Conservation (phyloP, 2,113 vertebrate species). For the Tylochromis polylepis region DNA sequence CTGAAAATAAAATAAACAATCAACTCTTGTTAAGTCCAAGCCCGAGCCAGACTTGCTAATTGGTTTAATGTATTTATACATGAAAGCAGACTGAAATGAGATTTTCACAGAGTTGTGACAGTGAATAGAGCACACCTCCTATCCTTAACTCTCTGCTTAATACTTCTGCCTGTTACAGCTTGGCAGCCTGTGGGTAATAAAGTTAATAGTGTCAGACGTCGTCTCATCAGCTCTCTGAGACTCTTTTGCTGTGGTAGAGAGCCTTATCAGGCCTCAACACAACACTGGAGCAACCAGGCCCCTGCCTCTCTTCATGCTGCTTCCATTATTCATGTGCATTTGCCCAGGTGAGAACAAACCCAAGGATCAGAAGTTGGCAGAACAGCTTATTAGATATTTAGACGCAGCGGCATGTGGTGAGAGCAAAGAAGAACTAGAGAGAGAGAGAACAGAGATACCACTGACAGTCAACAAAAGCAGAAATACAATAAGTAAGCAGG, state of each 20-base stretch:
- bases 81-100: constrained; percentile 39
- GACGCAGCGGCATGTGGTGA: not conserved
- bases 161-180: constrained; percentile 37
- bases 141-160: constrained; percentile 29
- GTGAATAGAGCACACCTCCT: constrained; percentile 25
- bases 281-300: constrained; percentile 28
- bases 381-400: constrained; percentile 58
- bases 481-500: not conserved
- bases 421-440: not conserved
- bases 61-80: constrained; percentile 34
- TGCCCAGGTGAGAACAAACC: constrained; percentile 62
- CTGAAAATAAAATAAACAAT: constrained; percentile 52
- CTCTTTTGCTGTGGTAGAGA: constrained; percentile 38
- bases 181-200: constrained; percentile 45
- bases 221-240: constrained; percentile 60
- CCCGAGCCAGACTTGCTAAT: constrained; percentile 27
- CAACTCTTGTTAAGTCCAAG: constrained; percentile 9
- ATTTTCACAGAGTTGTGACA: constrained; percentile 45
- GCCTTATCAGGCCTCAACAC: constrained; percentile 63
- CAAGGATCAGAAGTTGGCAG: constrained; percentile 47
- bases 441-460: not conserved
- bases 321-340: constrained; percentile 70
- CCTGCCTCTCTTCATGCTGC: constrained; percentile 27
- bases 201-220: constrained; percentile 64
- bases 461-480: not conserved